These are phyloP conservation scores for Danaus chrysippus DNA, from an alignment of 2,888 invertebrate genomes.

Conservation along the genomic window DNA sequence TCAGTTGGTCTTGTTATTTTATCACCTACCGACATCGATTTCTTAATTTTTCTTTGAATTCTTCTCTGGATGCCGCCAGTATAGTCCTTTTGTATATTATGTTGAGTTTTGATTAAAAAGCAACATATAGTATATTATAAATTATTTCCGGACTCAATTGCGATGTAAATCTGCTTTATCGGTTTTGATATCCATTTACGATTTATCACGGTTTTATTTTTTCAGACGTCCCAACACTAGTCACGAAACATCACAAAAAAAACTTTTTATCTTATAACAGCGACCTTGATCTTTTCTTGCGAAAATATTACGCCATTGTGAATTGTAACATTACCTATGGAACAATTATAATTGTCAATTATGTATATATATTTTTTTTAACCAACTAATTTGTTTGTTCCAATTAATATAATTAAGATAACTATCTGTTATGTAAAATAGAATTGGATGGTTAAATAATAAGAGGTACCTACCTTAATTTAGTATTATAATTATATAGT, in stretches of 20 bases:
- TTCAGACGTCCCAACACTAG: slow-evolving; percentile 52
- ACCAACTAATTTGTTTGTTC: slow-evolving; percentile 12
- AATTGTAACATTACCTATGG: slow-evolving; percentile 33
- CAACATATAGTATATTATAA: slow-evolving; percentile 23
- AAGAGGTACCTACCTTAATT: too few species aligned
- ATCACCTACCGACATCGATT: too few species aligned
- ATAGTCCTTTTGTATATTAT: background rate
- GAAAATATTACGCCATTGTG: slow-evolving; percentile 58
- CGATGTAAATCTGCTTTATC: slow-evolving; percentile 31
- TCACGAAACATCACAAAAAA: slow-evolving; percentile 74
- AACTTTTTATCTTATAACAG: slow-evolving; percentile 56
- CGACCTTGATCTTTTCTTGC: slow-evolving; percentile 72
- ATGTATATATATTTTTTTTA: slow-evolving; percentile 24
- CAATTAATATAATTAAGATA: background rate
- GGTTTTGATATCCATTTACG: slow-evolving; percentile 65
- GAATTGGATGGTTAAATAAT: too few species aligned
- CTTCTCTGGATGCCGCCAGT: too few species aligned
- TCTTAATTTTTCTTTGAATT: too few species aligned
- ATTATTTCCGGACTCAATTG: slow-evolving; percentile 33
- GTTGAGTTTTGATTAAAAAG: slow-evolving; percentile 11
- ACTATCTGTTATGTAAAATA: too few species aligned
- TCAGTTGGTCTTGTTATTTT: too few species aligned
- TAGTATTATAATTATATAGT: slow-evolving; percentile 4
- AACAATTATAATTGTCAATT: slow-evolving; percentile 29
- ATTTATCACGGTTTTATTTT: slow-evolving; percentile 66